phyloP scores from a whole-genome alignment of 2,888 invertebrate genomes.

The Acleris sparsana region DNA sequence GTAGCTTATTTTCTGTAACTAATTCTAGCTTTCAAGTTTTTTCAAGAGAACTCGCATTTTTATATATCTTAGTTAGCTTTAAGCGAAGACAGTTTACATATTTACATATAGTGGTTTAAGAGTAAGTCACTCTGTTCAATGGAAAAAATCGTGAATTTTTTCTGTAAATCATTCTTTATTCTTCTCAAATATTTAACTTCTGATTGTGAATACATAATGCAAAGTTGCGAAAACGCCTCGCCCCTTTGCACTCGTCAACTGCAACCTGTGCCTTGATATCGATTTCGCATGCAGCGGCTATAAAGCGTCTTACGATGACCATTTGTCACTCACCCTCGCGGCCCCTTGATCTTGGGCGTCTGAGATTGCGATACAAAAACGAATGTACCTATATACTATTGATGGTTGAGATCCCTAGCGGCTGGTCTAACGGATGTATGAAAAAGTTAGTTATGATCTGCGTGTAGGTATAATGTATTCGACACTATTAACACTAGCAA shows the following conservation, averaged over 20 bases:
- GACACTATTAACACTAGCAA: too few relatives aligned
- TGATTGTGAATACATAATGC: background rate
- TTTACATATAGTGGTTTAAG: too few relatives aligned
- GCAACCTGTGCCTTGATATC: constrained; percentile 8
- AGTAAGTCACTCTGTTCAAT: too few relatives aligned
- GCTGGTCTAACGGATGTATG: background rate
- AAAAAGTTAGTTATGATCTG: too few relatives aligned
- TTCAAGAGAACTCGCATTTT: too few relatives aligned
- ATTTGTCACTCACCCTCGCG: constrained; percentile 35
- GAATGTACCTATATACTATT: constrained; percentile 1
- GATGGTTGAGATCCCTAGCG: background rate
- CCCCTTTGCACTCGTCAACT: constrained; percentile 3
- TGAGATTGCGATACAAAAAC: constrained; percentile 23
- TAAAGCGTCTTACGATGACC: constrained; percentile 27
- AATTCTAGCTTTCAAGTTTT: too few relatives aligned
- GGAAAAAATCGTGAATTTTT: too few relatives aligned
- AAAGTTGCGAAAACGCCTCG: background rate
- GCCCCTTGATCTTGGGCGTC: constrained; percentile 24
- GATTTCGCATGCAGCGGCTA: constrained; percentile 8
- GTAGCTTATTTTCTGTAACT: too few relatives aligned
- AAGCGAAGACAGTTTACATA: too few relatives aligned
- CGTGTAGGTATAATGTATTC: too few relatives aligned
- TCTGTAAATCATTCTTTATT: too few relatives aligned
- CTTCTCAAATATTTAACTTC: background rate
- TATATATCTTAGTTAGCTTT: too few relatives aligned